Conservation (phyloP, 2,888 invertebrate genomes). For the Blastobasis adustella region DNA sequence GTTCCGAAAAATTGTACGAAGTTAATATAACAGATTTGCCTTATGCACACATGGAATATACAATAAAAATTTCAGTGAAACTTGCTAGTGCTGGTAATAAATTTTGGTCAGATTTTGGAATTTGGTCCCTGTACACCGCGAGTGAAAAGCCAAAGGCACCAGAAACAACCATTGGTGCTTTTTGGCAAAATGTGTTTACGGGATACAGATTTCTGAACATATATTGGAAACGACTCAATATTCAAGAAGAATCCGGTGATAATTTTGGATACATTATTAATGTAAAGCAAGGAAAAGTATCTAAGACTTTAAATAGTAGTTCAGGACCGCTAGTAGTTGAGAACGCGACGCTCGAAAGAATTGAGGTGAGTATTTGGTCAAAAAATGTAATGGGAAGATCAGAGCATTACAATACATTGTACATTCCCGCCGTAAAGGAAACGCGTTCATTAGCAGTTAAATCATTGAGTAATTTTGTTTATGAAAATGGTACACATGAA, state of each 20-base stretch:
- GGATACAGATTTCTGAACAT: slow-evolving; percentile 34
- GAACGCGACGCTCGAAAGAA: slow-evolving; percentile 31
- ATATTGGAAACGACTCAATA: slow-evolving; percentile 80
- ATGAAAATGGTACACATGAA: slow-evolving; percentile 76
- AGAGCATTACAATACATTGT: slow-evolving; percentile 52
- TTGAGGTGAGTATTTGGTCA: slow-evolving; percentile 61
- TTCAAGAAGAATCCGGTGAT: slow-evolving; percentile 76
- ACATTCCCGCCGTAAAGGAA: slow-evolving; percentile 57
- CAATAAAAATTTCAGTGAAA: slow-evolving; percentile 75
- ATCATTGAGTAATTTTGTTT: slow-evolving; percentile 77
- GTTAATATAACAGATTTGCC: slow-evolving; percentile 30
- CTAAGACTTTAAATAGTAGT: background rate
- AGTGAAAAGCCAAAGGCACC: slow-evolving; percentile 74
- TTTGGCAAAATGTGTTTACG: slow-evolving; percentile 71
- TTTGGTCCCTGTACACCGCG: slow-evolving; percentile 69
- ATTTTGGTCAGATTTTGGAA: slow-evolving; percentile 78
- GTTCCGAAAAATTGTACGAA: background rate
- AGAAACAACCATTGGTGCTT: slow-evolving; percentile 78
- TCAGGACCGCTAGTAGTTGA: slow-evolving; percentile 56
- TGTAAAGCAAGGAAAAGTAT: background rate
- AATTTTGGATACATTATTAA: slow-evolving; percentile 72
- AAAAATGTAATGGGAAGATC: slow-evolving; percentile 69
- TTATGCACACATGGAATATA: slow-evolving; percentile 75
- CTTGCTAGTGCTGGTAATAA: slow-evolving; percentile 53
- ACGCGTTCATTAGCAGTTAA: slow-evolving; percentile 23